Base-by-base conservation (phyloP, 2,113 vertebrate species). In the Balaeniceps rex region DNA sequence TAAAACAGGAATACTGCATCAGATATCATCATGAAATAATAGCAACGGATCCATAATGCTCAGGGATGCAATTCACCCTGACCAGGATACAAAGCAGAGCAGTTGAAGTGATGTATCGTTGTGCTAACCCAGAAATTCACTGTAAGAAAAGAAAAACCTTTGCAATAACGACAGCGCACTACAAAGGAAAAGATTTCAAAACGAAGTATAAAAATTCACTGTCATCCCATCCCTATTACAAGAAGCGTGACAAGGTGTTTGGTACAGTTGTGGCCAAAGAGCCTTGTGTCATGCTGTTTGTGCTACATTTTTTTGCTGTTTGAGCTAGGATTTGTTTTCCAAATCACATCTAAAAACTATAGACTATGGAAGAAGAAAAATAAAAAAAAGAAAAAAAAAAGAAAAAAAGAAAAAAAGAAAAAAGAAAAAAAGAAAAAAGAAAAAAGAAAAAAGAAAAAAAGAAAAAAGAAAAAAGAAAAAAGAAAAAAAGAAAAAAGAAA, bases 81-180 rank as follows among this genome's bases (percentile, higher is more conserved):
- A 19, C 9, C 23, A n/a, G 31, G 44, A 22, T 7, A 51, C 13
- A 86, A 76, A 63, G 16, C 36, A 47, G 36, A 7, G 26, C 19
- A 84, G 9, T 0, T n/a, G 9, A 22, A 71, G 19, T 14, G 19
- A 10, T 3, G 0, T 2, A 14, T 7, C 6, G 1, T 4, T 14
- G 31, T 21, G 19, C 15, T 55, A 76, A 68, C 4, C 18, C 44
- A 77, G 22, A 44, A 26, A 57, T 17, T 6, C 21, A 5, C 44
- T 31, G 26, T 24, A 44, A 61, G 40, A 40, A 97, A 64, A 72
- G 3, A 34, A 76, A 75, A 33, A 2, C 0, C 29, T 79, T 54
- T 31, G 5, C 19, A 74, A 40, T 13, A 34, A 65, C 60, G 24
- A 34, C 9, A 57, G 42, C 5, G 33, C 18, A 38, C 9, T 61